These are phyloP conservation scores for Heliconius hortense DNA, from an alignment of 2,888 invertebrate species.

Conservation along the genomic window DNA sequence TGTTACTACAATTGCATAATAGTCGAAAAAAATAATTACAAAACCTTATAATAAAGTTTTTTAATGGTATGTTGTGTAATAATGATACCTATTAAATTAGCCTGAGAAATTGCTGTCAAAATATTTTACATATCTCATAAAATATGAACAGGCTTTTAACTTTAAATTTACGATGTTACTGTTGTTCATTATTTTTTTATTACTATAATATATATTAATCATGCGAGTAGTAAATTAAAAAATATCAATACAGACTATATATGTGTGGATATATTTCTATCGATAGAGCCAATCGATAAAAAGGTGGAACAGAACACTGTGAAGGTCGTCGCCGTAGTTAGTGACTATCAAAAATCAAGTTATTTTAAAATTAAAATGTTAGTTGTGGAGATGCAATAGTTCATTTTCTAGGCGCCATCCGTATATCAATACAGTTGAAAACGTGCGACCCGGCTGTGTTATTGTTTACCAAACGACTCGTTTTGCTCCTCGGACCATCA, in stretches of 20 bases:
- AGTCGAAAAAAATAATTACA: background rate
- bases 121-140: constrained; percentile 14
- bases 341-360: constrained; percentile 15
- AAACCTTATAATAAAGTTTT: background rate
- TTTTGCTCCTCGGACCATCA: constrained; percentile 26
- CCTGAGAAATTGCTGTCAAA: background rate
- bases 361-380: constrained; percentile 19
- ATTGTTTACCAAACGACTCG: constrained; percentile 28
- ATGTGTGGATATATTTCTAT: constrained; percentile 27
- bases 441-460: constrained; percentile 18
- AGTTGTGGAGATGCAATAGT: constrained; percentile 22
- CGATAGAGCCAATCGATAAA: constrained; percentile 23
- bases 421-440: constrained; percentile 20
- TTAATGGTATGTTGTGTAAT: background rate
- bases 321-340: constrained; percentile 31
- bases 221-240: constrained; percentile 29
- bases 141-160: constrained; percentile 12
- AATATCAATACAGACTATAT: constrained; percentile 24
- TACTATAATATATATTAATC: constrained; percentile 23
- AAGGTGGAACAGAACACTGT: constrained; percentile 15
- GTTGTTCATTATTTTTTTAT: constrained; percentile 28
- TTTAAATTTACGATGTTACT: constrained; percentile 5
- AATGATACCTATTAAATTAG: background rate
- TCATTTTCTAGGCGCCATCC: constrained; percentile 40
- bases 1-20: background rate